These are phyloP conservation scores for Poecilia latipinna DNA, from an alignment of 2,113 vertebrate species.

Conservation along the genomic window DNA sequence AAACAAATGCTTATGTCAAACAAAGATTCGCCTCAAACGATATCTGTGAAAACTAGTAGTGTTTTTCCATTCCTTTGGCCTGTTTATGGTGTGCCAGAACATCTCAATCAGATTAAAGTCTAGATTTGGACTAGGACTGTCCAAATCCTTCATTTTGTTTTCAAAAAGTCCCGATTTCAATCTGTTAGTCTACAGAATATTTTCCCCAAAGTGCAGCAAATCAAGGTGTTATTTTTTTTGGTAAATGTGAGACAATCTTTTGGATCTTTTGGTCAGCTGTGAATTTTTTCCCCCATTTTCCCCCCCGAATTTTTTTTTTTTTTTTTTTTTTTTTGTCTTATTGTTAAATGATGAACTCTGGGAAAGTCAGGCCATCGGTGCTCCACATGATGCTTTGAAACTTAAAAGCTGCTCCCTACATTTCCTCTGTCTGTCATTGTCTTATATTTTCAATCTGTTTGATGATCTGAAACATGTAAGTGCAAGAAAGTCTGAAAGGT, in stretches of 20 bases:
- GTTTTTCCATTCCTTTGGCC: too few species aligned
- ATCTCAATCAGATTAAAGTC: not conserved
- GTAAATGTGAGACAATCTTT: not conserved
- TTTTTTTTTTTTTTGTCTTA: not conserved
- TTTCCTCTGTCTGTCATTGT: not conserved
- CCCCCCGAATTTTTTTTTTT: too few species aligned
- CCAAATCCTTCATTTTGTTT: not conserved
- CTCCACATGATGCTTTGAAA: not conserved
- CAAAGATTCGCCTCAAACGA: too few species aligned
- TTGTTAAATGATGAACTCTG: too few species aligned
- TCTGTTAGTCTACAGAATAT: not conserved
- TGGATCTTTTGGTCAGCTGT: not conserved
- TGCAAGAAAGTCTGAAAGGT: not conserved
- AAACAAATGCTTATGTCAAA: not conserved
- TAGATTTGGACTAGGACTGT: not conserved
- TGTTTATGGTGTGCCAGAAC: too few species aligned
- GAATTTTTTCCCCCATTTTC: too few species aligned
- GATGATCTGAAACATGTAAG: too few species aligned
- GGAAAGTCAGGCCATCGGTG: too few species aligned
- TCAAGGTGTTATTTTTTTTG: not conserved
- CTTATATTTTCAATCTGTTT: too few species aligned
- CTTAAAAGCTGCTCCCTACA: too few species aligned
- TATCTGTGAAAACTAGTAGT: not conserved
- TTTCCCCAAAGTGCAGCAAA: not conserved
- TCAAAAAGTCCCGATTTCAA: not conserved